These are phyloP conservation scores for Micoletzkya japonica DNA, from an alignment of 2,888 invertebrate genomes.

Conservation along the genomic window DNA sequence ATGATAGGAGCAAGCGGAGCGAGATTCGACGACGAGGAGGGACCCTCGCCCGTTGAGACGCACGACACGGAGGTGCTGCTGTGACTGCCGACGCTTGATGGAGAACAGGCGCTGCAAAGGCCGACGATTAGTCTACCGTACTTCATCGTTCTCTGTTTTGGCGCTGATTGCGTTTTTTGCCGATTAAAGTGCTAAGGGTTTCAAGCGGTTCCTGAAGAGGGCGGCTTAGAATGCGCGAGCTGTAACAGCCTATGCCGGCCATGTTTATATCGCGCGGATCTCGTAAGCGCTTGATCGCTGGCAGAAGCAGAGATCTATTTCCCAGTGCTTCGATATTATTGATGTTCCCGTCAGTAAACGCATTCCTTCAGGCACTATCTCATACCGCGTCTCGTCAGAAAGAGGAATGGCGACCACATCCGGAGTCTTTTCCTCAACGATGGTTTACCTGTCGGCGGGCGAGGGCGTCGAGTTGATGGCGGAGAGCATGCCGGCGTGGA, in stretches of 20 bases:
- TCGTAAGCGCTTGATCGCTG: background rate
- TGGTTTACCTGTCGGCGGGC: slow-evolving; percentile 34
- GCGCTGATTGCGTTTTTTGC: too few species aligned
- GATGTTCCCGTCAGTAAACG: too few species aligned
- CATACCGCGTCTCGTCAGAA: too few species aligned
- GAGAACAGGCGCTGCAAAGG: slow-evolving; percentile 35
- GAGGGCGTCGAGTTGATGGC: slow-evolving; percentile 32
- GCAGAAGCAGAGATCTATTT: background rate
- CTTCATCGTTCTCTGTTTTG: too few species aligned
- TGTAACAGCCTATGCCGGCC: too few species aligned
- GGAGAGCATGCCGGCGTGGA: slow-evolving; percentile 23
- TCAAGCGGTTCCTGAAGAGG: too few species aligned
- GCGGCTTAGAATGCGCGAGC: too few species aligned
- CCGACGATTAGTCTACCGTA: too few species aligned
- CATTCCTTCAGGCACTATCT: too few species aligned
- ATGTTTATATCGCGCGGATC: background rate
- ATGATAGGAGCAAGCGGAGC: background rate
- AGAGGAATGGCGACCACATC: too few species aligned
- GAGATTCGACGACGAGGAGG: slow-evolving; percentile 17
- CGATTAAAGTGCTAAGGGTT: too few species aligned
- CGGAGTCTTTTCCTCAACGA: too few species aligned
- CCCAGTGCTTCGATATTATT: background rate
- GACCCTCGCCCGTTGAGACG: slow-evolving; percentile 3
- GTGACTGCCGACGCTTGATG: slow-evolving; percentile 30
- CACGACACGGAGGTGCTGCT: slow-evolving; percentile 25